A percentile compares a stretch with the other conserved stretches of the same genome.
Evolutionary conservation across 2,797 vertebrate genomes (phyloP).

Genomic region (Lutjanus campechanus): DNA sequence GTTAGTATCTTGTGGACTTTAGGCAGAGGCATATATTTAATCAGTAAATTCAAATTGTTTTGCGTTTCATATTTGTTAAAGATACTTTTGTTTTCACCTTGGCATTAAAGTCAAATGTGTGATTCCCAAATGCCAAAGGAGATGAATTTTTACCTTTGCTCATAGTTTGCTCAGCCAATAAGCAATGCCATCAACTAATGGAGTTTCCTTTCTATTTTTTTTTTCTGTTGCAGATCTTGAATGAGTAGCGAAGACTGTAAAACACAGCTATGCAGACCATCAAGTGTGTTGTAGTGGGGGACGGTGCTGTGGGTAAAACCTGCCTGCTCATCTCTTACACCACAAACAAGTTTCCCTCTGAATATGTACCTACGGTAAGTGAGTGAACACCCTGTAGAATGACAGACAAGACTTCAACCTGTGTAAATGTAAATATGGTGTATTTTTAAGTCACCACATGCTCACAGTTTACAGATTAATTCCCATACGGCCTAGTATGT

Average conservation of each 20-base stretch:
- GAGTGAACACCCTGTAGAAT: neutral
- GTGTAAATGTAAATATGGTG: neutral
- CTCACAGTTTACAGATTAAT: neutral
- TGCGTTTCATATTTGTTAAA: neutral
- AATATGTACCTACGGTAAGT: conserved; percentile 89
- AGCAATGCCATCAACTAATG: neutral
- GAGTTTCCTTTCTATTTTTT: conserved; percentile 3
- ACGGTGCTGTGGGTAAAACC: conserved; percentile 90
- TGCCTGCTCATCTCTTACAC: conserved; percentile 90
- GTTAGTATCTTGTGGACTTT: neutral
- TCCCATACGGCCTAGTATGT: neutral
- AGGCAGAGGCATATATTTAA: neutral
- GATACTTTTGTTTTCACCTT: neutral
- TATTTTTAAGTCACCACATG: neutral
- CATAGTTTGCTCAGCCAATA: neutral
- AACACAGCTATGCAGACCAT: conserved; percentile 89
- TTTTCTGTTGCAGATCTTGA: conserved; percentile 81
- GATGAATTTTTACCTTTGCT: neutral
- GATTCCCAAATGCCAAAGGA: neutral
- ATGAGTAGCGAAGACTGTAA: conserved; percentile 81
- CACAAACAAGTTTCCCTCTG: conserved; percentile 90
- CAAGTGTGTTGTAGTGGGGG: conserved; percentile 89
- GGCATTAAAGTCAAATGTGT: neutral
- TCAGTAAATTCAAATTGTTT: neutral
- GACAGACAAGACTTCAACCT: neutral